Evolutionary conservation across 2,888 invertebrate species (phyloP).

Genomic region (Erynnis tages): DNA sequence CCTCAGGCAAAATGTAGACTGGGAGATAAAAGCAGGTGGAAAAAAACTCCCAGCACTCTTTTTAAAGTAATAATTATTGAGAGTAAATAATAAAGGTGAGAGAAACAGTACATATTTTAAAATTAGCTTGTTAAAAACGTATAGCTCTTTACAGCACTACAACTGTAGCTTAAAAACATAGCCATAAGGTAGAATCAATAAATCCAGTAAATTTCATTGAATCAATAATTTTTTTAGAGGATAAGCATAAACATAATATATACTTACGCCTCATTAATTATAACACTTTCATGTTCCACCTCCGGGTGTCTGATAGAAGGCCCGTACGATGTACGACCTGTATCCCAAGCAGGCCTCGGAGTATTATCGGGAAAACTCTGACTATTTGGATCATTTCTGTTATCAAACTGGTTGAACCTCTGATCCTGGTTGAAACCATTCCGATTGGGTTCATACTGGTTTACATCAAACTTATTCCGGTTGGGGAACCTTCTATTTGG

Average conservation of each 20-base stretch:
- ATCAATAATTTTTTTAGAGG: not conserved
- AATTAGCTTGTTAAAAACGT: too few relatives aligned
- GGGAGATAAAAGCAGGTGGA: too few relatives aligned
- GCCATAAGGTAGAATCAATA: too few relatives aligned
- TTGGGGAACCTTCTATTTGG: constrained; percentile 51
- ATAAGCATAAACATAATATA: constrained; percentile 31
- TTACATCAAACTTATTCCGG: constrained; percentile 45
- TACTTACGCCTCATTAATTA: constrained; percentile 81
- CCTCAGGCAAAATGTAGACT: too few relatives aligned
- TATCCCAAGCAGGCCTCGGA: constrained; percentile 59
- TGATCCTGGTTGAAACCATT: constrained; percentile 46
- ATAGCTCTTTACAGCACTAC: too few relatives aligned
- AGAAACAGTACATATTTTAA: too few relatives aligned
- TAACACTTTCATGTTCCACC: constrained; percentile 72
- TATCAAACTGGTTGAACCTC: constrained; percentile 51
- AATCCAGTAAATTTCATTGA: too few relatives aligned
- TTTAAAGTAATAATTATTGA: too few relatives aligned
- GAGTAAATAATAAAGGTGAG: too few relatives aligned
- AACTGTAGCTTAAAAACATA: too few relatives aligned
- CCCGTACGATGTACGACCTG: constrained; percentile 45
- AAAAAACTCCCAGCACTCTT: too few relatives aligned
- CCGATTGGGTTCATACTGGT: constrained; percentile 33
- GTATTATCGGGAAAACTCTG: constrained; percentile 51
- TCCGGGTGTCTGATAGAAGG: constrained; percentile 52
- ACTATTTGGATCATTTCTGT: constrained; percentile 46